Evolutionary conservation across 1,140 invertebrate genomes (phyloP).

Genomic region (Musca vetustissima): DNA sequence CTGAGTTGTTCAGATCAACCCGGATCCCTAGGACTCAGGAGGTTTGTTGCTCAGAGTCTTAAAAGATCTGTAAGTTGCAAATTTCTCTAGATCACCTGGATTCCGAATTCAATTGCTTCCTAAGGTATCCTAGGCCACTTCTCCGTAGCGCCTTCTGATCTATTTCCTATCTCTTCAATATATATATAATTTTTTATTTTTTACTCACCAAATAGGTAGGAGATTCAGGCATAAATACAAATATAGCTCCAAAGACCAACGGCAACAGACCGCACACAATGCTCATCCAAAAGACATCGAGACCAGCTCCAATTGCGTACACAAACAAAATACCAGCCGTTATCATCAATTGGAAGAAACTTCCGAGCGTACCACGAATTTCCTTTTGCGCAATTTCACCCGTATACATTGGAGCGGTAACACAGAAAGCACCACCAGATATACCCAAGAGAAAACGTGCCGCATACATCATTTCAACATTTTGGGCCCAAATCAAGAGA

Average conservation of each 20-base stretch:
- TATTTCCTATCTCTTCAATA: not conserved
- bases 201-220: conserved; percentile 61
- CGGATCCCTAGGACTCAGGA: too few species aligned
- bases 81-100: too few species aligned
- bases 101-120: too few species aligned
- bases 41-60: too few species aligned
- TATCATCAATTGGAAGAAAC: conserved; percentile 76
- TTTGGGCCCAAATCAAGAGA: conserved; percentile 69
- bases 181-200: conserved; percentile 26
- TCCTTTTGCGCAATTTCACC: conserved; percentile 79
- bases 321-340: conserved; percentile 72
- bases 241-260: conserved; percentile 65
- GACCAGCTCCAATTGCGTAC: conserved; percentile 66
- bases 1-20: too few species aligned
- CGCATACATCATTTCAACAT: conserved; percentile 67
- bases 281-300: conserved; percentile 64
- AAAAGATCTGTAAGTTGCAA: too few species aligned
- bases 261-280: conserved; percentile 69
- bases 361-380: conserved; percentile 77
- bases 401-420: conserved; percentile 77
- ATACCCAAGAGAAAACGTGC: conserved; percentile 76
- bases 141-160: not conserved
- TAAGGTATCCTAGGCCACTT: too few species aligned
- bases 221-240: conserved; percentile 80
- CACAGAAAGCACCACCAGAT: conserved; percentile 73